These are phyloP conservation scores for Amblyopsis hoosieri DNA, from an alignment of 2,797 vertebrate species.

Conservation along the genomic window DNA sequence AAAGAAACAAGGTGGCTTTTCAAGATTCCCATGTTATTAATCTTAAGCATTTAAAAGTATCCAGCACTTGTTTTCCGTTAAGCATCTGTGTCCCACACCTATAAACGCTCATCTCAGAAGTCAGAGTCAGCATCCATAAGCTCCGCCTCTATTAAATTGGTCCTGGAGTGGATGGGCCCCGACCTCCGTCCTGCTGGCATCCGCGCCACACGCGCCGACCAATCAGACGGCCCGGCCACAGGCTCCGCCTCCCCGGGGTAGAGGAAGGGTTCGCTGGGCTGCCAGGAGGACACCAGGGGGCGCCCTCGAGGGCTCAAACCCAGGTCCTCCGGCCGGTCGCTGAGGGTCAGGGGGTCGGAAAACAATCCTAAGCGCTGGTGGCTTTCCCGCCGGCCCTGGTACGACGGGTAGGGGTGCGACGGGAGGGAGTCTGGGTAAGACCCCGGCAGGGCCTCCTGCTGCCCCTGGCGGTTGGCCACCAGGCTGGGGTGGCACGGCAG, in stretches of 20 bases:
- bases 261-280: constrained; percentile 46
- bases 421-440: constrained; percentile 73
- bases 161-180: constrained; percentile 88
- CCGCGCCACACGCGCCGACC: constrained; percentile 65
- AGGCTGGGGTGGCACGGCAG: constrained; percentile 86
- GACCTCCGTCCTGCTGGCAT: constrained; percentile 72
- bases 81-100: constrained; percentile 42
- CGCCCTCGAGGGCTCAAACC: constrained; percentile 51
- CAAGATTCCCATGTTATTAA: background rate
- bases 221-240: constrained; percentile 40
- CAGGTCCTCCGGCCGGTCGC: constrained; percentile 64
- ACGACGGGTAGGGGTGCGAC: constrained; percentile 48
- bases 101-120: constrained; percentile 74
- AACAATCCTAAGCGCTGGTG: constrained; percentile 63
- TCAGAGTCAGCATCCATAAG: constrained; percentile 92
- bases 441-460: constrained; percentile 76
- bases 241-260: constrained; percentile 49
- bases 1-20: no score
- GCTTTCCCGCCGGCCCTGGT: constrained; percentile 46
- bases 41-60: constrained; percentile 67
- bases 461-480: constrained; percentile 73
- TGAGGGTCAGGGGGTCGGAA: constrained; percentile 75
- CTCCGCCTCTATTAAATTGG: constrained; percentile 92
- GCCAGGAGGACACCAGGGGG: constrained; percentile 50
- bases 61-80: constrained; percentile 75